Base-by-base conservation (phyloP, 1,140 invertebrate species). In the Pogonomyrmex californicus region DNA sequence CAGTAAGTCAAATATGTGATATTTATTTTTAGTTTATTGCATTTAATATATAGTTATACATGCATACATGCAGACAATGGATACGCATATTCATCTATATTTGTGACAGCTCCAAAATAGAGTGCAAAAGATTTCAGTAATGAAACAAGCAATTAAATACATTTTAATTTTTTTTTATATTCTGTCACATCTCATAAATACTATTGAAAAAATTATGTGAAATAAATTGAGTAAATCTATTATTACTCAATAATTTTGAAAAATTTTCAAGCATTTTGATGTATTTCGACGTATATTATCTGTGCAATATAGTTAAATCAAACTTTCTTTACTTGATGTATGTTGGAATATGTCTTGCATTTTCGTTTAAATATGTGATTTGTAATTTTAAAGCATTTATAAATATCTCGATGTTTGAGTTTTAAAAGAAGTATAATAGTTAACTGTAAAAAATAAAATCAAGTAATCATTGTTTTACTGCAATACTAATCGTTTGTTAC, bases 21-120 rank as follows among this genome's bases (percentile, higher is more conserved):
- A 92, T 90, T 91, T 92, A 91, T 90, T 91, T 90, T 87, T 89
- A 88, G 70, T 88, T 87, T 86, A 60, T 58, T 89, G 65, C 73
- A 81, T 89, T 90, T 76, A 83, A 77, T 70, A 63, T 62, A 33
- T 85, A 81, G 7, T 10, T 12, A 23, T 65, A 78, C 10, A 65
- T 65, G 65, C 36, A 60, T 66, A 75, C 68, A 49, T 7, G n/a
- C n/a, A 2, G 0, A 17, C 17, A 17, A 56, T 73, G 51, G 51
- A 73, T 41, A 87, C 66, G 73, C 9, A 17, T 56, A 56, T 12
- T 10, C 10, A 17, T 44, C 36, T 79, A 33, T 44, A 14, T 66
- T 66, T 54, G 36, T 79, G 36, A 17, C 68, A 36, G 7, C 2
- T 51, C 38, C 12, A 7, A 14, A 58, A 23, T 2, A 44, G 12